A percentile compares a stretch with the other conserved stretches of the same genome.
Conservation (phyloP, 2,888 invertebrate species). For the Archaeoteleia sp. region DNA sequence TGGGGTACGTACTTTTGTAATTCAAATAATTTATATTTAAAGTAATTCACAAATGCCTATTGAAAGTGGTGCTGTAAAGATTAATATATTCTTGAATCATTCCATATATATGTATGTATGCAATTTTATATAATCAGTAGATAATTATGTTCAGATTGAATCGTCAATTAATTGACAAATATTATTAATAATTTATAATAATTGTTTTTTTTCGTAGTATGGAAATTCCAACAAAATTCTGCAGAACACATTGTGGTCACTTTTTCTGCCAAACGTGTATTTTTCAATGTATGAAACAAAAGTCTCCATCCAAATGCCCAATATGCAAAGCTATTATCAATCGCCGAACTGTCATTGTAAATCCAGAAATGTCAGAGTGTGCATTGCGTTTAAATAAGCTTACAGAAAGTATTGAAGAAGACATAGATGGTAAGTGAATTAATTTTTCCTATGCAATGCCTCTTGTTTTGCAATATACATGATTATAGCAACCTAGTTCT, state of each 20-base stretch:
- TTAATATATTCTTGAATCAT: too few species aligned
- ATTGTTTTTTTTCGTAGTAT: conserved; percentile 50
- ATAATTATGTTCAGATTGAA: too few species aligned
- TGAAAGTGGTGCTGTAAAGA: too few species aligned
- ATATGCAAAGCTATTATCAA: conserved; percentile 57
- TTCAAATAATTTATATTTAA: too few species aligned
- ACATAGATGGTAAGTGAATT: conserved; percentile 60
- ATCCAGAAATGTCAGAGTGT: conserved; percentile 47
- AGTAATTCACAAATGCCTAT: too few species aligned
- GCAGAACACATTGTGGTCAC: conserved; percentile 62
- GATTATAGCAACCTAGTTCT: too few species aligned
- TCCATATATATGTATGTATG: too few species aligned
- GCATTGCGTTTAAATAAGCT: conserved; percentile 46
- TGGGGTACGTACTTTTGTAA: too few species aligned
- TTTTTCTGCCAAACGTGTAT: conserved; percentile 62
- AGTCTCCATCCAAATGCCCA: conserved; percentile 56
- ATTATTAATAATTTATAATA: too few species aligned
- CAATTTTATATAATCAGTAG: too few species aligned
- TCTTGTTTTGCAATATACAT: too few species aligned
- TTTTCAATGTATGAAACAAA: conserved; percentile 42
- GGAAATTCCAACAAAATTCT: conserved; percentile 54
- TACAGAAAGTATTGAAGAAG: conserved; percentile 52
- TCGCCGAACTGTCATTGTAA: conserved; percentile 53
- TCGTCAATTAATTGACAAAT: too few species aligned
- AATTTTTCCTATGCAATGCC: conserved; percentile 13